A percentile compares a stretch with the other conserved stretches of the same genome.
Evolutionary conservation across 2,797 vertebrate species (phyloP).

Genomic region (Chiloscyllium punctatum): DNA sequence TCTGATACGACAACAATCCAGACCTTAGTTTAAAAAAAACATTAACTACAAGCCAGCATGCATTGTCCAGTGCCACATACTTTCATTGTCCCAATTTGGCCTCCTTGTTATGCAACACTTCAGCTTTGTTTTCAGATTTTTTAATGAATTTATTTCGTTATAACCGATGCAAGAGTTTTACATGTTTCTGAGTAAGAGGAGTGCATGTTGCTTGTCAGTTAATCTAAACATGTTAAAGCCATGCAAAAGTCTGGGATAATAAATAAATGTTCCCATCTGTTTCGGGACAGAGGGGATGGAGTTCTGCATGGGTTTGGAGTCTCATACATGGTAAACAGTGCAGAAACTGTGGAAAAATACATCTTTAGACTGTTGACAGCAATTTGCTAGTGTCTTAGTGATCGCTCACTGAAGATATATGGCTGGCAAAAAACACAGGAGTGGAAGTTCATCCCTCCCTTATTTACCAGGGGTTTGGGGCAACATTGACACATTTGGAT

Average conservation of each 20-base stretch:
- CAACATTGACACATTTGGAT: not conserved
- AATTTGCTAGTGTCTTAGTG: not conserved
- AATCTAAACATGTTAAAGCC: no score
- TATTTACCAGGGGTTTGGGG: not conserved
- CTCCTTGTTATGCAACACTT: not conserved
- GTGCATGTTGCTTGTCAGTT: no score
- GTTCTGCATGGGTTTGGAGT: not conserved
- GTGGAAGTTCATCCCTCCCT: not conserved
- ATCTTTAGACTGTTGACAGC: not conserved
- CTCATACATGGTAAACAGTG: not conserved
- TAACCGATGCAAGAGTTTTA: not conserved
- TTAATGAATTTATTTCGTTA: not conserved
- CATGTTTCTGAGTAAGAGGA: not conserved
- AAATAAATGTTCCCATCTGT: not conserved
- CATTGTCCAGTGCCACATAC: not conserved
- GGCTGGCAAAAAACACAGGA: not conserved
- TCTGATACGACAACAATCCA: not conserved
- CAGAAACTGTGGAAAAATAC: not conserved
- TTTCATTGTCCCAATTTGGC: not conserved
- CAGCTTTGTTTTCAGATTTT: not conserved
- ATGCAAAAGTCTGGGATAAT: not conserved
- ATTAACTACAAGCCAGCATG: not conserved
- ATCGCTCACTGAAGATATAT: not conserved
- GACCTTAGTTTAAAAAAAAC: not conserved
- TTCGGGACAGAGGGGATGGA: not conserved